A percentile compares a stretch with the other conserved stretches of the same genome.
Conservation (phyloP, 2,797 vertebrate species). For the Sebastes aleutianus region DNA sequence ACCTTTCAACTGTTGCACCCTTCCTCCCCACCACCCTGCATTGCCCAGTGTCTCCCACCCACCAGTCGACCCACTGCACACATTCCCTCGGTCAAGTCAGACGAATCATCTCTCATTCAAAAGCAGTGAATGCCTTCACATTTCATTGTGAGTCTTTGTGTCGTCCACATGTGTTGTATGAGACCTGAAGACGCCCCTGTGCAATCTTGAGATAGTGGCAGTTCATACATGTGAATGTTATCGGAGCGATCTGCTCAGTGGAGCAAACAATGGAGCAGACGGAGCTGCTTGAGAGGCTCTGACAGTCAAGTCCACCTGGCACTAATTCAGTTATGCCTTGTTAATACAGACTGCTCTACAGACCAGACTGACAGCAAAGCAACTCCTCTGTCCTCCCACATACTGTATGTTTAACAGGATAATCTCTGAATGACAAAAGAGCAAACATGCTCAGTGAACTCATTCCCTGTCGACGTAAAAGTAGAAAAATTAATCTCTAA, state of each 20-base stretch:
- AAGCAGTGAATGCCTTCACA: conserved; percentile 2
- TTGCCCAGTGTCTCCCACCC: background rate
- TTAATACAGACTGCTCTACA: conserved; percentile 10
- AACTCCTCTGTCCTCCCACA: background rate
- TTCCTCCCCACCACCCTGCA: background rate
- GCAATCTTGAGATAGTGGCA: conserved; percentile 52
- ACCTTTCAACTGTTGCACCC: conserved; percentile 5
- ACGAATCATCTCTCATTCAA: conserved; percentile 32
- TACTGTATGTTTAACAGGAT: conserved; percentile 8
- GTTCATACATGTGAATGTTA: conserved; percentile 65
- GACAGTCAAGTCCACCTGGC: conserved; percentile 20
- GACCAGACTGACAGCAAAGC: conserved; percentile 1
- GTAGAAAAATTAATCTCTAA: background rate
- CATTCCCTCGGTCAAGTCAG: conserved; percentile 42
- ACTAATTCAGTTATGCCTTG: conserved; percentile 30
- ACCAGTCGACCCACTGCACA: background rate
- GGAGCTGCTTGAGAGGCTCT: conserved; percentile 16
- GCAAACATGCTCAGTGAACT: conserved; percentile 2
- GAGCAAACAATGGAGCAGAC: conserved; percentile 53
- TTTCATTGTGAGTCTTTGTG: conserved; percentile 48
- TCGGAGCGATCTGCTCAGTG: conserved; percentile 47
- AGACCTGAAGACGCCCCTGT: conserved; percentile 25
- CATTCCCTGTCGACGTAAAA: background rate
- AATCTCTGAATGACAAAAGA: background rate
- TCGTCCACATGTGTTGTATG: background rate